Evolutionary conservation across 2,888 invertebrate genomes (phyloP), one percentile per base, ranked within the genome.

Genomic region (Osmoderma eremita): DNA sequence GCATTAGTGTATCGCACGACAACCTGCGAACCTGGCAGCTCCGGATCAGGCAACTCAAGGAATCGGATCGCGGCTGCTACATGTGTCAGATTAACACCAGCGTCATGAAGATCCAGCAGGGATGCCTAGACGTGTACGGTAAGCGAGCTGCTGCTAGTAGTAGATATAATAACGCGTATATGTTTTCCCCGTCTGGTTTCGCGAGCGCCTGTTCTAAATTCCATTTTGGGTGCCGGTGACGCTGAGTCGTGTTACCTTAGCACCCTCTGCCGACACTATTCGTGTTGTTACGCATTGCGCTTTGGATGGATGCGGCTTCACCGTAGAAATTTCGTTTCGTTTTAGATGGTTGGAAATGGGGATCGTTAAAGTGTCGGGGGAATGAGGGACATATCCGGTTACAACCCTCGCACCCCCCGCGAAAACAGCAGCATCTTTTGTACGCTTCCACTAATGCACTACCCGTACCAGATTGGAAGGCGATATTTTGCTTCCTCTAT

Each of bases 21-120:
- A 90, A 92, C 64, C 88, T 90, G 69, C 87, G 90, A 76, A 94
- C 93, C 70, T 95, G 94, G 95, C 92, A 92, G 81, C 84, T 95
- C 67, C 90, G 92, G 81, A 93, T 95, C 78, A 86, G 91, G 67
- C 93, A 93, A 69, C 85, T 95, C 62, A 88, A 91, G 72, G 93
- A 93, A 75, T 87, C 90, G 48, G 95, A 95, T 82, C 87, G 91
- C 50, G 95, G 93, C 68, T 95, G 94, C 80, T 95, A 95, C 83
- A 93, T 94, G 92, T 95, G 95, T 79, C 94, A 95, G 86, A 93
- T 95, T 77, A 95, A 95, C 84, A 94, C 94, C 1, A 91, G 89
- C 69, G 88, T 89, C 63, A 93, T 95, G 92, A 94, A 91, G 83
- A 93, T 92, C 79, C 92, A 93, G 83, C 87, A 92, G 65, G 94